Percentiles rank a stretch among this genome's conserved stretches.
These are phyloP conservation scores for Sebastes cheni DNA, from an alignment of 2,797 vertebrate genomes.

Conservation along the genomic window DNA sequence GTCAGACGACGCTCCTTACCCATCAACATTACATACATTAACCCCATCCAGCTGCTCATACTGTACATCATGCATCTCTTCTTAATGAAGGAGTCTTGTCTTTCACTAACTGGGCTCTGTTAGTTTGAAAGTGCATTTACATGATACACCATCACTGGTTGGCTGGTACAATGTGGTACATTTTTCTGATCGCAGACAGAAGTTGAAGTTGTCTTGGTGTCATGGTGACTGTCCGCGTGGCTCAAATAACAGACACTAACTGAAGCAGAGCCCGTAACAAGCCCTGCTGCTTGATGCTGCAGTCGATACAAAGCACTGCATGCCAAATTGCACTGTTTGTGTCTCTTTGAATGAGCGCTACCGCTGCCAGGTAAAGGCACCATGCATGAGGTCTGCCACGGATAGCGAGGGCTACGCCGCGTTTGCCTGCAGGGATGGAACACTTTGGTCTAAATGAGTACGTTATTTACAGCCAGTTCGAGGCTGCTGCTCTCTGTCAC, in stretches of 20 bases:
- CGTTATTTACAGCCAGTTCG: conserved; percentile 1
- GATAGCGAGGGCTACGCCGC: background rate
- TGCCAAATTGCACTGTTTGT: conserved; percentile 38
- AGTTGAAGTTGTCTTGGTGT: conserved; percentile 8
- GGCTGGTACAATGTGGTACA: background rate
- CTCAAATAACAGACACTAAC: conserved; percentile 33
- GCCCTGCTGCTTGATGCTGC: conserved; percentile 28
- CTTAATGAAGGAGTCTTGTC: conserved; percentile 33
- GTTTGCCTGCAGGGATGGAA: conserved; percentile 24
- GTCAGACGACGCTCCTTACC: conserved; percentile 20
- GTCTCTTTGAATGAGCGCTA: conserved; percentile 11
- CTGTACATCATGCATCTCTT: conserved; percentile 28
- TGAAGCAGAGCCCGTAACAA: background rate
- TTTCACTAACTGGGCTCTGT: conserved; percentile 70
- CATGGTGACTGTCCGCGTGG: conserved; percentile 7
- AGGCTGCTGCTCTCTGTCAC: conserved; percentile 41
- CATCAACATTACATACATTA: conserved; percentile 56
- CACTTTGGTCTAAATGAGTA: conserved; percentile 1
- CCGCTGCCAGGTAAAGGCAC: conserved; percentile 23
- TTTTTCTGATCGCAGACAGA: conserved; percentile 6
- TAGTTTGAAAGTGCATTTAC: conserved; percentile 23
- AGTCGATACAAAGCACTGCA: conserved; percentile 48
- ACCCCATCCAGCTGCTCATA: conserved; percentile 55
- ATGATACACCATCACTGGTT: background rate
- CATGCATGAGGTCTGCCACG: conserved; percentile 59